These are phyloP conservation scores for Brachionus koreanus DNA, from an alignment of 1,140 invertebrate species.

Conservation along the genomic window DNA sequence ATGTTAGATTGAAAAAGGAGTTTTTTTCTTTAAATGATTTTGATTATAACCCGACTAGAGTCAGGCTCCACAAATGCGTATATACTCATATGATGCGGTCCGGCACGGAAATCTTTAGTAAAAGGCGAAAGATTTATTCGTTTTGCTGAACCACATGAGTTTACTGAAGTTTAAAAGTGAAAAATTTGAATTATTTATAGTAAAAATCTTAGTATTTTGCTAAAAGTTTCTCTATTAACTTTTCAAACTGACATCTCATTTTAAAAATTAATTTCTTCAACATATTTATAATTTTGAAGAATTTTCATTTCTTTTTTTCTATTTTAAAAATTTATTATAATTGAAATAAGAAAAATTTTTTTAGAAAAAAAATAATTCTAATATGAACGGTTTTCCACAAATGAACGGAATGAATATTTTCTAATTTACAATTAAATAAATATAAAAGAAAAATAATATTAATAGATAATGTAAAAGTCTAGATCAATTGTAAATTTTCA, in stretches of 20 bases:
- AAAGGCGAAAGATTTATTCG: constrained; percentile 37
- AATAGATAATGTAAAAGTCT: background rate
- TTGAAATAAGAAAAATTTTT: no score
- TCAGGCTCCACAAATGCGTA: constrained; percentile 6
- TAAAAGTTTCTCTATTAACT: no score
- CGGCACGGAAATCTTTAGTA: constrained; percentile 35
- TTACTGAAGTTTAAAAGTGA: background rate
- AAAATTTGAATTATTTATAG: background rate
- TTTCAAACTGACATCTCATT: no score
- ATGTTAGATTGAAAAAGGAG: no score
- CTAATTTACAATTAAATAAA: background rate
- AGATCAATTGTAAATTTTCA: background rate
- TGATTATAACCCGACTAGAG: constrained; percentile 18
- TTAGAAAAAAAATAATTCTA: background rate
- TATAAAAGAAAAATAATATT: background rate
- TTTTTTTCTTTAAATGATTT: background rate
- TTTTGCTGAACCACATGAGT: constrained; percentile 1
- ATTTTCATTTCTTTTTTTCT: background rate
- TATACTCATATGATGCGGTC: background rate
- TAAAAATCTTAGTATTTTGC: no score
- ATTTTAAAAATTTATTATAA: background rate
- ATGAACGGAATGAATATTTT: background rate
- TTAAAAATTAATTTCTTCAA: no score
- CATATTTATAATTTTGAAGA: background rate
- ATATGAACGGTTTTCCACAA: background rate